Evolutionary conservation across 2,888 invertebrate genomes (phyloP).

Genomic region (Yponomeuta plumbellus): DNA sequence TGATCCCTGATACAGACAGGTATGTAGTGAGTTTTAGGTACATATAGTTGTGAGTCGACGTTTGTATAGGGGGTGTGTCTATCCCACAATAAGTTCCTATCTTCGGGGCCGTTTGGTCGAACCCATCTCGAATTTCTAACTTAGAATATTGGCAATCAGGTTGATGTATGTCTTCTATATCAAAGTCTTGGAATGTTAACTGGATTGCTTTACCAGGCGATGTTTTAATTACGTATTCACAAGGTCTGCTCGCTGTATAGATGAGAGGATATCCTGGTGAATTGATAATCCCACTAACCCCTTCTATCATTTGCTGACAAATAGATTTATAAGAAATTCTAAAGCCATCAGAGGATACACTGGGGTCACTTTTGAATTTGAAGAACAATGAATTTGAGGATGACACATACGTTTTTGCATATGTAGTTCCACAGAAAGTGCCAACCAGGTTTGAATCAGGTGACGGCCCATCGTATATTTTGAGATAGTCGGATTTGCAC

Average conservation of each 20-base stretch:
- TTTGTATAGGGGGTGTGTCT: slow-evolving; percentile 72
- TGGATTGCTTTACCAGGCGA: slow-evolving; percentile 79
- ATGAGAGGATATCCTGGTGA: slow-evolving; percentile 85
- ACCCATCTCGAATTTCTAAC: slow-evolving; percentile 83
- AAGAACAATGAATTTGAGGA: slow-evolving; percentile 70
- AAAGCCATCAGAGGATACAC: slow-evolving; percentile 45
- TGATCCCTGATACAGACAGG: slow-evolving; percentile 72
- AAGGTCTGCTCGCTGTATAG: slow-evolving; percentile 79
- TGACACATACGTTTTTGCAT: slow-evolving; percentile 79
- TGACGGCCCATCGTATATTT: slow-evolving; percentile 81
- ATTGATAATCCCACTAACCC: slow-evolving; percentile 77
- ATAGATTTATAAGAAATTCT: slow-evolving; percentile 49
- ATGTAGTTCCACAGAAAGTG: slow-evolving; percentile 82
- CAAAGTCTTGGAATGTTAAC: slow-evolving; percentile 81
- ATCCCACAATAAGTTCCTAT: slow-evolving; percentile 83
- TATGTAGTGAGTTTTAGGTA: slow-evolving; percentile 81
- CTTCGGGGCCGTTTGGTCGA: slow-evolving; percentile 77
- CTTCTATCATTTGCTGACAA: slow-evolving; percentile 62
- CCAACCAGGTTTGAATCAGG: slow-evolving; percentile 80
- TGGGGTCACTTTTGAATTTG: slow-evolving; percentile 71
- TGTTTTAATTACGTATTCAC: slow-evolving; percentile 82
- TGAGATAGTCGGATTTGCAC: slow-evolving; percentile 79
- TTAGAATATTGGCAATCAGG: slow-evolving; percentile 51
- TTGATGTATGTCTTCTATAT: slow-evolving; percentile 71
- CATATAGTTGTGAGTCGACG: slow-evolving; percentile 84